Evolutionary conservation across 1,140 invertebrate genomes (phyloP), one percentile per base, ranked within the genome.

Genomic region (Drosophila varians): DNA sequence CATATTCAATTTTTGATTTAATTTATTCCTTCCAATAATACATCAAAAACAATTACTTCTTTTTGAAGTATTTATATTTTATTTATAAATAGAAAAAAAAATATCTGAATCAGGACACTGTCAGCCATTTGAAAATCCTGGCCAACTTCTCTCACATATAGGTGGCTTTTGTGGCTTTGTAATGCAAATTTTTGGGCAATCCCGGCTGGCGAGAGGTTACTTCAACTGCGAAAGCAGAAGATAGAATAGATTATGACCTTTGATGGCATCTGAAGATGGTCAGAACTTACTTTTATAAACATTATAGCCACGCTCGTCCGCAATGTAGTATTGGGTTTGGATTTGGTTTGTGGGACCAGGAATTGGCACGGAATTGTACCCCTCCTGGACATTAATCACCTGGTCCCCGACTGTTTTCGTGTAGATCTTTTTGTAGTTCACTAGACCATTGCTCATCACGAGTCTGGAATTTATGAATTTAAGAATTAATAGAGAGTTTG

Each of bases 261-360:
- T 36, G 45, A 58, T 25, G 45, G 28, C 34, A 23, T 28, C 60
- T 12, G 21, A 21, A 2, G 11, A 23, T 28, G 11, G 26, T 7
- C 28, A 14, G 28, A 40, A 74, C 87, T 76, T 45, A 89, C 87
- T 74, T 46, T 46, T 65, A 26, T 89, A 64, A n/a, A 89, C 74
- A 53, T 76, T 86, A 31, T 83, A 84, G 49, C 87, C 87, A 26
- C 71, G 65, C 42, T 90, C 82, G 36, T 90, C 87, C 46, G 87
- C 87, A 11, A 83, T 79, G 55, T 77, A 90, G 49, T 80, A 79
- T 16, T 83, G 54, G 14, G 87, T 90, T 38, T 74, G 75, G 19
- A 79, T 79, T 49, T 70, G 54, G 6, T 74, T 61, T 4, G 11
- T 49, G 2, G 46, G 51, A 0, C 78, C 75, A 0, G 78, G 58